Evolutionary conservation across 1,140 invertebrate species (phyloP), one percentile per base, ranked within the genome.

Genomic region (Drosophila bipectinata): DNA sequence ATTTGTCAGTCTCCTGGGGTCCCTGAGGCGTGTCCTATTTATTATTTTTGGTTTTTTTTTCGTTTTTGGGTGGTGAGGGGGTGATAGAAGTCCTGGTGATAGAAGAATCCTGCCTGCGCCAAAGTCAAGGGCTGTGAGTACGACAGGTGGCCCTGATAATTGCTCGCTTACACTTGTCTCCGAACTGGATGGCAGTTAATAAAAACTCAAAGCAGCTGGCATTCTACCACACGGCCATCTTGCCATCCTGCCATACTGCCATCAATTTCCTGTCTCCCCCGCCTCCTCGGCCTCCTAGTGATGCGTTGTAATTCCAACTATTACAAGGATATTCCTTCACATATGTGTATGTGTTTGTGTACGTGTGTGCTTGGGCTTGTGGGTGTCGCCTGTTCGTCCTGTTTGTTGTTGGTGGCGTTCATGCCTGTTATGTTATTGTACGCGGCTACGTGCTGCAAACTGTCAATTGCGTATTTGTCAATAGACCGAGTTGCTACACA

Each of bases 401-500:
- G 57, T 52, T 53, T 72, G 71, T 51, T 72, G 59, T 47, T 72
- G 68, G 26, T 49, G 14, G 30, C 51, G 64, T 77, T 69, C 75
- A 63, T 77, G 75, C 64, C 55, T 75, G 73, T 61, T 56, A 39
- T 76, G 57, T 63, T 56, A 71, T 69, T 77, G 75, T 71, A 52
- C 59, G 57, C 15, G 37, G 49, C 72, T 77, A 77, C 75, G 75
- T 77, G 75, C 75, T 77, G 53, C 75, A 77, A 77, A 77, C 73
- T 71, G 75, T 77, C 75, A 77, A 77, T 72, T 71, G 73, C 75
- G 75, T 72, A 77, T 77, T 77, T 77, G 75, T 77, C 75, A 77
- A 77, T 71, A 72, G 74, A 60, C 72, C 62, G 28, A 69, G 62
- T 39, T 56, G n/a, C 63, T 44, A 41, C 24, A 12, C 14, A 47